These are phyloP conservation scores for Protodeltote pygarga DNA, from an alignment of 2,888 invertebrate genomes.

Conservation along the genomic window DNA sequence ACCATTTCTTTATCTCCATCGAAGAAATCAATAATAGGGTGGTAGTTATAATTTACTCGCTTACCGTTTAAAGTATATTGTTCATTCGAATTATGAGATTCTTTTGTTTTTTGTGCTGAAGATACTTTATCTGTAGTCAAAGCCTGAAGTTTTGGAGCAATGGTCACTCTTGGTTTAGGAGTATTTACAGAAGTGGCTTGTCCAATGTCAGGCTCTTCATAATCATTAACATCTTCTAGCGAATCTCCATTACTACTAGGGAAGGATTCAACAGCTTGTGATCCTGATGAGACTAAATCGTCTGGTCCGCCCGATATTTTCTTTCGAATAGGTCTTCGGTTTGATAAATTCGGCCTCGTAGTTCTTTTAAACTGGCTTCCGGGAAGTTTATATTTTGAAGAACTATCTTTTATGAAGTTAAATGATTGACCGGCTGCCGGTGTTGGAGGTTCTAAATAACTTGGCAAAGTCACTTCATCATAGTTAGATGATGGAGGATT, in stretches of 20 bases:
- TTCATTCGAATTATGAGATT: constrained; percentile 55
- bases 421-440: constrained; percentile 73
- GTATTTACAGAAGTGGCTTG: constrained; percentile 55
- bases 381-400: constrained; percentile 70
- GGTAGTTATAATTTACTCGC: constrained; percentile 93
- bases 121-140: constrained; percentile 62
- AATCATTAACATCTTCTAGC: constrained; percentile 71
- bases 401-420: constrained; percentile 68
- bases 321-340: constrained; percentile 77
- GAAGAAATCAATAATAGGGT: constrained; percentile 94
- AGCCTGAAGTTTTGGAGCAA: constrained; percentile 73
- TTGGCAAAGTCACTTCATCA: constrained; percentile 76
- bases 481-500: constrained; percentile 59
- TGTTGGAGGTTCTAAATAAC: constrained; percentile 81
- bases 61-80: constrained; percentile 68
- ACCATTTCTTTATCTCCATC: constrained; percentile 75
- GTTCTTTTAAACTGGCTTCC: constrained; percentile 74
- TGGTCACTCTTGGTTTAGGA: constrained; percentile 63
- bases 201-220: constrained; percentile 67
- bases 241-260: constrained; percentile 64
- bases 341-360: constrained; percentile 70
- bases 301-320: constrained; percentile 76
- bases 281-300: constrained; percentile 77
- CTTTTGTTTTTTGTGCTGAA: constrained; percentile 53
- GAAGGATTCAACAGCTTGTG: constrained; percentile 72